Evolutionary conservation across 2,113 vertebrate species (phyloP), one percentile per base, ranked within the genome.

Genomic region (Nibea albiflora): DNA sequence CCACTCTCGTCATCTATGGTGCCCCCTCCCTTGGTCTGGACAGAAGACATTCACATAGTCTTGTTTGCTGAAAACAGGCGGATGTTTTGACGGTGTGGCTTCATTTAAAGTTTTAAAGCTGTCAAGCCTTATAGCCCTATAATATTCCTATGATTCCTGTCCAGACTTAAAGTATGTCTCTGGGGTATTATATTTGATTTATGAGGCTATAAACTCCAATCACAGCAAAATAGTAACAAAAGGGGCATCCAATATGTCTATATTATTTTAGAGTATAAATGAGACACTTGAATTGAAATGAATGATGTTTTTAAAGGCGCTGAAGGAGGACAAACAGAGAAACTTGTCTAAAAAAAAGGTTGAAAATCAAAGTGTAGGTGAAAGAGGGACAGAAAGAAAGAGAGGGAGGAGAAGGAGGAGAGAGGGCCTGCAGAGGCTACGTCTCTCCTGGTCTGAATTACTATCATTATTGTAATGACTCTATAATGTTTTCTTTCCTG

Each of bases 401-500:
- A 75, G 47, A 56, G 35, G 35, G 35, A 39, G 35, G 75, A 52
- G 76, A 63, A 31, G 62, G 65, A 82, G 81, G 58, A 79, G 81
- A 83, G 76, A 63, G 75, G 56, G 75, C 88, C 90, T 53, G 78
- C 81, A 81, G 88, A 91, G 90, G 65, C 80, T 58, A 80, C 72
- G 73, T 92, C 90, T 89, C 74, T 87, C 87, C 87, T 88, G 79
- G 72, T 76, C 89, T 87, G 90, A 92, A 94, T 93, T 83, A 95
- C 94, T 93, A 91, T 94, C 92, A 94, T 95, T 95, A 95, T 88
- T 92, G 86, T 94, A 94, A 95, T 94, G 93, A 88, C 89, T 94
- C 90, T 87, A 83, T 94, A 93, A 94, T 94, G 92, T 93, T 94
- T 94, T 90, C 92, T 93, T 94, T 94, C 92, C 92, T 88, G 92